Evolutionary conservation across 2,797 vertebrate genomes (phyloP).

Genomic region (Pitangus sulphuratus): DNA sequence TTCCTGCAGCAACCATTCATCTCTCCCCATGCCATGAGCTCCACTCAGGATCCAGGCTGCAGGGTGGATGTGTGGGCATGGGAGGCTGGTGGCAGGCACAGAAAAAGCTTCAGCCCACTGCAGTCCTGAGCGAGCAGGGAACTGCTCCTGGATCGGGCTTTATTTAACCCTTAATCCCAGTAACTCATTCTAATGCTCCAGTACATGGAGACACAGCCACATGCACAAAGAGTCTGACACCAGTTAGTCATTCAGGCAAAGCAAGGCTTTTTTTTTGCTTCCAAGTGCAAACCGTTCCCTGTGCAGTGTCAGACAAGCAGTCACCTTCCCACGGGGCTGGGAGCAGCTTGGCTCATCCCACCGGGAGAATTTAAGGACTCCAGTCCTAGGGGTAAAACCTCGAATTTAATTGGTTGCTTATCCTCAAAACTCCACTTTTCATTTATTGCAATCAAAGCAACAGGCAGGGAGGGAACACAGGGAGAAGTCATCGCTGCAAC

Average conservation of each 20-base stretch:
- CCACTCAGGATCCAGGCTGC: not conserved
- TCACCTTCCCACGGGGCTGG: not conserved
- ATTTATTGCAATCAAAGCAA: not conserved
- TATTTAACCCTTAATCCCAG: not conserved
- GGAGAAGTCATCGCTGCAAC: accelerated
- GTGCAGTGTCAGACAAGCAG: not conserved
- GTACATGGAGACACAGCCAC: not conserved
- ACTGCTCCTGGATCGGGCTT: not conserved
- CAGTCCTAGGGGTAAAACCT: not conserved
- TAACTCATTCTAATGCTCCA: accelerated
- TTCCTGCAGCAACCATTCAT: not conserved
- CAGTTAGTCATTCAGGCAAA: not conserved
- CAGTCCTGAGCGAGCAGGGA: not conserved
- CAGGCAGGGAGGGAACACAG: not conserved
- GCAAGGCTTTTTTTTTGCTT: not conserved
- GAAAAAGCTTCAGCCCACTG: not conserved
- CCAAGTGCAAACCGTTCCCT: not conserved
- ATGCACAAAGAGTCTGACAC: not conserved
- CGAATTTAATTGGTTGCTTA: not conserved
- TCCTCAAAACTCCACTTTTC: not conserved
- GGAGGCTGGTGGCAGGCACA: not conserved
- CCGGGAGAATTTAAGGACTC: not conserved
- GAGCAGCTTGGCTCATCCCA: not conserved
- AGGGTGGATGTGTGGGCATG: not conserved
- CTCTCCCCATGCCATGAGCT: not conserved